Base-by-base conservation (phyloP, 2,797 vertebrate genomes). In the Ciconia nigra region DNA sequence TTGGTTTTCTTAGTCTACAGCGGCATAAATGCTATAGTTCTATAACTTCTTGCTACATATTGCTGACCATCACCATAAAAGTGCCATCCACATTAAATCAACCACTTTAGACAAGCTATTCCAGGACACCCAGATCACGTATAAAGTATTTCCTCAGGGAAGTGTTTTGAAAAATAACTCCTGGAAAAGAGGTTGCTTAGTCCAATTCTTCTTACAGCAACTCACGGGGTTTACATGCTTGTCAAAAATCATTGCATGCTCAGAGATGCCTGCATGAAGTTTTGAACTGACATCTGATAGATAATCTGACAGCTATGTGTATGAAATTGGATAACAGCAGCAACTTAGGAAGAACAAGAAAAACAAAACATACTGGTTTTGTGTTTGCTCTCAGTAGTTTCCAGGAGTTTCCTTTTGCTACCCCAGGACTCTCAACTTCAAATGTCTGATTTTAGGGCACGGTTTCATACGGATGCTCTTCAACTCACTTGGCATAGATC, bases 271-370 rank as follows among this genome's bases (percentile, higher is more conserved):
- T 92, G 58, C 7, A 15, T 63, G 47, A 92, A 91, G 58, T 89
- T 95, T 87, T 78, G 92, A 94, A 71, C 13, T 91, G 94, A 80
- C 65, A 94, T 85, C 8, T 95, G 80, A 92, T 35, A 37, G 57
- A 86, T 63, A 78, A 52, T 90, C n/a, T 78, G 90, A 84, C 52
- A 91, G 21, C 10, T 93, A 26, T 61, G 41, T 82, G 62, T 42
- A 59, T 88, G 58, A 95, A 92, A 87, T 42, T 35, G 24, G 16
- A 37, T 87, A 58, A 83, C 80, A 94, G 31, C 65, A 90, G 47
- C 24, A 78, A 86, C 24, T 74, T 77, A 58, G 5, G 20, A 67
- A 29, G 33, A 88, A 54, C 15, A 54, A 90, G 46, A 14, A 93
- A 88, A 96, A 47, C 61, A 95, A 77, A 89, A 77, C 22, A 52